Evolutionary conservation across 2,113 vertebrate species (phyloP).

Genomic region (Halichoeres trimaculatus): DNA sequence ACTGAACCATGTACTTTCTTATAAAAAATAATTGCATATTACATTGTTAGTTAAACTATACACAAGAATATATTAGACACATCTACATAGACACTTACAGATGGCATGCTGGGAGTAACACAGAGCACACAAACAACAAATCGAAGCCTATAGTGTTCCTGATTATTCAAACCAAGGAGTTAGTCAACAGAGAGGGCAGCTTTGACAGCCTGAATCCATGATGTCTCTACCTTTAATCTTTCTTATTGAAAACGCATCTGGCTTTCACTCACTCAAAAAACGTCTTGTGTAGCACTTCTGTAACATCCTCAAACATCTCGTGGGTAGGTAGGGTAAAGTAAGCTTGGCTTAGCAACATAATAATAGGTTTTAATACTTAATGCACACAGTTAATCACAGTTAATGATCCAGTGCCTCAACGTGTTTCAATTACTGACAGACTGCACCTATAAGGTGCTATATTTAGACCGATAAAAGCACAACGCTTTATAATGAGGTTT

Average conservation of each 20-base stretch:
- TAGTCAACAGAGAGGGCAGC: not conserved
- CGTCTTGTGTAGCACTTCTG: constrained; percentile 9
- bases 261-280: constrained; percentile 24
- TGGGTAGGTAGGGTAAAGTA: constrained; percentile 15
- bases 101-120: constrained; percentile 47
- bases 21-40: constrained; percentile 32
- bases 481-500: constrained; percentile 53
- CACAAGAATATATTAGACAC: constrained; percentile 52
- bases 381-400: constrained; percentile 50
- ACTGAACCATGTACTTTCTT: constrained; percentile 4
- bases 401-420: constrained; percentile 52
- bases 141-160: constrained; percentile 7
- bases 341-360: constrained; percentile 3
- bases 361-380: constrained; percentile 24
- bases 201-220: not conserved
- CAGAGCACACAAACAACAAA: constrained; percentile 7
- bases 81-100: constrained; percentile 38
- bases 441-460: constrained; percentile 52
- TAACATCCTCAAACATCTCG: constrained; percentile 20
- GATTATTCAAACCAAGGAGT: not conserved
- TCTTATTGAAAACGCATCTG: constrained; percentile 33
- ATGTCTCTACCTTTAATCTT: too few relatives aligned
- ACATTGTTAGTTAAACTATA: constrained; percentile 29
- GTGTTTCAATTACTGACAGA: constrained; percentile 34
- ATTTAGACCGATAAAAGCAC: constrained; percentile 41